phyloP scores from a whole-genome alignment of 2,888 invertebrate species.

The Didymodactylos carnosus region DNA sequence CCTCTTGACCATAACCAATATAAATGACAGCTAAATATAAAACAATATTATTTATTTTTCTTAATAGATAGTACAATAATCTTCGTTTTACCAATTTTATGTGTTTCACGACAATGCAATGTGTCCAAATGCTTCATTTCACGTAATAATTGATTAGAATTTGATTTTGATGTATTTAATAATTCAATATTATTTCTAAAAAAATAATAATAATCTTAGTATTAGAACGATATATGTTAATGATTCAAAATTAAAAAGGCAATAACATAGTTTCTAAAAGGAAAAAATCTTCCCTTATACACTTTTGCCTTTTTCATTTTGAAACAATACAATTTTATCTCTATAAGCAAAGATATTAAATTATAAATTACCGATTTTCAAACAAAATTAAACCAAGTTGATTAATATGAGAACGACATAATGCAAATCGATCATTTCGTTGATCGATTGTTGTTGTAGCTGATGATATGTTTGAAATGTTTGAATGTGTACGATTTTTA shows the following conservation, averaged over 20 bases:
- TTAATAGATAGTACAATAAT: too few relatives aligned
- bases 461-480: too few relatives aligned
- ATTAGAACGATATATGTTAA: too few relatives aligned
- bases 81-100: constrained; percentile 39
- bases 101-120: constrained; percentile 43
- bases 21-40: constrained; percentile 60
- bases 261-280: too few relatives aligned
- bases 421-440: constrained; percentile 37
- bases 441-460: too few relatives aligned
- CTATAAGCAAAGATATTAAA: too few relatives aligned
- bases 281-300: too few relatives aligned
- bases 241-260: too few relatives aligned
- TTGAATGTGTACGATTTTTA: too few relatives aligned
- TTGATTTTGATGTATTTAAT: constrained; percentile 48
- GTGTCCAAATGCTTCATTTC: constrained; percentile 78
- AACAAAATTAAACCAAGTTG: constrained; percentile 74
- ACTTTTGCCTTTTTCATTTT: too few relatives aligned
- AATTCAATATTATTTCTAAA: constrained; percentile 65
- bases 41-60: constrained; percentile 39
- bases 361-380: constrained; percentile 59
- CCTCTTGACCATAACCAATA: constrained; percentile 84
- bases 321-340: too few relatives aligned
- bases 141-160: constrained; percentile 55
- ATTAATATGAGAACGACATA: constrained; percentile 63
- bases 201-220: too few relatives aligned